These are phyloP conservation scores for Leptosomus discolor DNA, from an alignment of 2,113 vertebrate genomes.

Conservation along the genomic window DNA sequence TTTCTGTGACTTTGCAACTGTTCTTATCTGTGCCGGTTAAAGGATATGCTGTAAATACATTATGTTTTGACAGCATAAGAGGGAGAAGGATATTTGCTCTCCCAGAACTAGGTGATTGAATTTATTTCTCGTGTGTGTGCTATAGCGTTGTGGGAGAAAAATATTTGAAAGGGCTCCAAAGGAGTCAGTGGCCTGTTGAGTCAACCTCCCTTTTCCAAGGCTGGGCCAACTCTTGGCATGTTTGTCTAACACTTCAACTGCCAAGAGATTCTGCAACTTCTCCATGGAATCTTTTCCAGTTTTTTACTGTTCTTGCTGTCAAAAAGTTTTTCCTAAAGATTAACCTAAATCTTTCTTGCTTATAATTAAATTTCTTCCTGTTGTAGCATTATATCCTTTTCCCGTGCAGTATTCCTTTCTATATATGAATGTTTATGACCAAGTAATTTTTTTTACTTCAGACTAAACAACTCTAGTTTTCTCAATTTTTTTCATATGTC, in stretches of 20 bases:
- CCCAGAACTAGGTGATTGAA: not conserved
- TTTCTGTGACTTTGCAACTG: not conserved
- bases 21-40: not conserved
- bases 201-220: not conserved
- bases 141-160: not conserved
- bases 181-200: not conserved
- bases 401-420: not conserved
- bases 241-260: not conserved
- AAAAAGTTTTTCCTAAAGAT: not conserved
- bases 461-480: not conserved
- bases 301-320: not conserved
- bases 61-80: not conserved
- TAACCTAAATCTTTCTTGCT: not conserved
- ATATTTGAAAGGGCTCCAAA: not conserved
- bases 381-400: not conserved
- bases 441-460: not conserved
- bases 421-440: not conserved
- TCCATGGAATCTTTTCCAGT: not conserved
- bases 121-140: not conserved
- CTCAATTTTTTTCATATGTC: not conserved
- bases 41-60: not conserved
- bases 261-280: not conserved
- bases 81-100: not conserved
- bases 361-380: not conserved
- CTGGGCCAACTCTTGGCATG: not conserved